Conservation (phyloP, 2,888 invertebrate species). For the Acholoe squamosa region DNA sequence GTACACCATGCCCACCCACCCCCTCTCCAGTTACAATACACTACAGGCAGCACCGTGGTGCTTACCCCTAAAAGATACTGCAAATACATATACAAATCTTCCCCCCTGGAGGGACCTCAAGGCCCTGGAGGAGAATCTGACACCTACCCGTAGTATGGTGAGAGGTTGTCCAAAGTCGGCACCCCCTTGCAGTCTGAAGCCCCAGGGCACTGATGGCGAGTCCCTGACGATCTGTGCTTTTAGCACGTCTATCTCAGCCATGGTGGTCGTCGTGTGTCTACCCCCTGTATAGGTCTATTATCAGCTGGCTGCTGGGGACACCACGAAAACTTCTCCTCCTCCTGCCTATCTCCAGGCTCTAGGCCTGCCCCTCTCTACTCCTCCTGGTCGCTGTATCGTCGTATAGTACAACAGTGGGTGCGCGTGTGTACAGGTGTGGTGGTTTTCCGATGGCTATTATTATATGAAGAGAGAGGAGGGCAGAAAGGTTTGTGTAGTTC, state of each 20-base stretch:
- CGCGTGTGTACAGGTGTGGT: background rate
- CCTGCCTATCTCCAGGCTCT: too few species aligned
- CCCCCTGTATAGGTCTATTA: background rate
- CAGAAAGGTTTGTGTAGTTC: background rate
- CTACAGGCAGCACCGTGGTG: too few species aligned
- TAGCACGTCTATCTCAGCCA: conserved; percentile 70
- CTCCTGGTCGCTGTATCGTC: background rate
- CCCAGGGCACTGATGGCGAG: conserved; percentile 67
- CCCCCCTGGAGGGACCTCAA: background rate
- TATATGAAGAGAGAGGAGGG: background rate
- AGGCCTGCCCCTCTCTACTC: background rate
- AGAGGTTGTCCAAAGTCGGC: conserved; percentile 67
- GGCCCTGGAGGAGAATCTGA: background rate
- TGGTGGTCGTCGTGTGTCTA: conserved; percentile 6
- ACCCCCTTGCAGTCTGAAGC: conserved; percentile 70
- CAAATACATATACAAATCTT: background rate
- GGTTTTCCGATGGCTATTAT: conserved; percentile 9
- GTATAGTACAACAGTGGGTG: background rate
- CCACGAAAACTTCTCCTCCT: background rate
- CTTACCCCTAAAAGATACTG: too few species aligned
- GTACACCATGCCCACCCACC: background rate
- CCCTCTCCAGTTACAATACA: background rate
- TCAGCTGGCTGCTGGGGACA: background rate
- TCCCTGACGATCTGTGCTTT: conserved; percentile 70
- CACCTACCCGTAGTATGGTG: conserved; percentile 67